Conservation (phyloP, 1,140 invertebrate species). For the Carposina sasakii region DNA sequence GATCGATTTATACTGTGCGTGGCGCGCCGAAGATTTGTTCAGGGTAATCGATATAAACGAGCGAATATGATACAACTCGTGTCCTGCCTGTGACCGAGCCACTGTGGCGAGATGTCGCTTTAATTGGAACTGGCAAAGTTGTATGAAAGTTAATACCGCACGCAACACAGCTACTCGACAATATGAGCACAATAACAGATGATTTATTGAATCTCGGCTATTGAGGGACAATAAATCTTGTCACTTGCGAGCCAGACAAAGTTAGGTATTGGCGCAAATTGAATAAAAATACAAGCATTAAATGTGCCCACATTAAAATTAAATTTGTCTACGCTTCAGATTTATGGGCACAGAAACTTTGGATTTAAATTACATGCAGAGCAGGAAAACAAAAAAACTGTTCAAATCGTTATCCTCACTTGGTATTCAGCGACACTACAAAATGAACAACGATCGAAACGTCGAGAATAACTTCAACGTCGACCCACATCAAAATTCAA, state of each 20-base stretch:
- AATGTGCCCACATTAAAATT: too few species aligned
- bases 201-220: conserved; percentile 46
- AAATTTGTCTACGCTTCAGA: too few species aligned
- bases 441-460: conserved; percentile 31
- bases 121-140: conserved; percentile 39
- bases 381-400: conserved; percentile 30
- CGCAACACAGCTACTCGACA: conserved; percentile 18
- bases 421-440: conserved; percentile 38
- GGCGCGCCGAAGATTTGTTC: too few species aligned
- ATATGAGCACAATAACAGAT: conserved; percentile 29
- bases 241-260: conserved; percentile 16
- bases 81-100: conserved; percentile 13
- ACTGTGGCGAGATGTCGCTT: conserved; percentile 18
- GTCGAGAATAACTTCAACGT: conserved; percentile 35
- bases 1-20: too few species aligned
- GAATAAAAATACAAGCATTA: too few species aligned
- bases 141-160: conserved; percentile 35
- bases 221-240: conserved; percentile 42
- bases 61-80: too few species aligned
- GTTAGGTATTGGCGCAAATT: conserved; percentile 45
- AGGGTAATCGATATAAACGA: too few species aligned
- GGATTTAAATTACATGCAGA: conserved; percentile 19
- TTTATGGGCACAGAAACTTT: too few species aligned
- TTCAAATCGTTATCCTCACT: conserved; percentile 27
- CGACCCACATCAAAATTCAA: conserved; percentile 53